Percentiles rank a stretch among this genome's conserved stretches.
phyloP scores from a whole-genome alignment of 2,888 invertebrate species.

The Scaptomyza reducta region DNA sequence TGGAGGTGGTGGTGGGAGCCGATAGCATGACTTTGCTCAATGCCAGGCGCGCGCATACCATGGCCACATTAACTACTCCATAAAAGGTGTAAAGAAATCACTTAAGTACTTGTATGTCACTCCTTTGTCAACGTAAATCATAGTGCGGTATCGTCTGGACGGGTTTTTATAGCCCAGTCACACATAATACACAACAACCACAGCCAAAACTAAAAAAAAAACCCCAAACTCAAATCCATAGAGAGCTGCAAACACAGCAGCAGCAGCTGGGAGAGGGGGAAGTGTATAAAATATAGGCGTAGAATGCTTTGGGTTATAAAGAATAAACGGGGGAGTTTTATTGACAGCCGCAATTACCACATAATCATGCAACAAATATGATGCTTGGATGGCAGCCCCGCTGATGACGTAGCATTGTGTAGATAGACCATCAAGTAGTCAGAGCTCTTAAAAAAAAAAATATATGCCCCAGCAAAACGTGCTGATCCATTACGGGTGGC shows the following conservation, averaged over 20 bases:
- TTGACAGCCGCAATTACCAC: slow-evolving; percentile 83
- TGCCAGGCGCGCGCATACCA: slow-evolving; percentile 71
- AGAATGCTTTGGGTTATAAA: slow-evolving; percentile 77
- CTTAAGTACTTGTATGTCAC: slow-evolving; percentile 80
- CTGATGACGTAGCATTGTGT: slow-evolving; percentile 68
- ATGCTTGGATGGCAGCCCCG: slow-evolving; percentile 66
- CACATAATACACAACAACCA: slow-evolving; percentile 14
- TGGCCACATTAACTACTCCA: slow-evolving; percentile 79
- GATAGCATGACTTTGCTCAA: slow-evolving; percentile 72
- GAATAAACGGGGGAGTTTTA: slow-evolving; percentile 83
- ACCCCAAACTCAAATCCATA: slow-evolving; percentile 7
- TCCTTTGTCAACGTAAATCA: slow-evolving; percentile 80
- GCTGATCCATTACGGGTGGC: slow-evolving; percentile 75
- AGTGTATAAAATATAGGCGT: slow-evolving; percentile 68
- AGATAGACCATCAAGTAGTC: slow-evolving; percentile 66
- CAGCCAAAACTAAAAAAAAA: slow-evolving; percentile 12
- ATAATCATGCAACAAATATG: slow-evolving; percentile 82
- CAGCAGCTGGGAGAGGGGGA: background rate
- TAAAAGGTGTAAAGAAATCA: slow-evolving; percentile 80
- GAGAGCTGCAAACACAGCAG: slow-evolving; percentile 31
- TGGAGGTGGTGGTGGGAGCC: slow-evolving; percentile 20
- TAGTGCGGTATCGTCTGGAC: slow-evolving; percentile 61
- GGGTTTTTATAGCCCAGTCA: slow-evolving; percentile 58
- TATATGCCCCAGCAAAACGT: slow-evolving; percentile 58
- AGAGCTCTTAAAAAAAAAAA: slow-evolving; percentile 16